These are phyloP conservation scores for Brachyrhaphis roseni DNA, from an alignment of 2,797 vertebrate genomes.

Conservation along the genomic window DNA sequence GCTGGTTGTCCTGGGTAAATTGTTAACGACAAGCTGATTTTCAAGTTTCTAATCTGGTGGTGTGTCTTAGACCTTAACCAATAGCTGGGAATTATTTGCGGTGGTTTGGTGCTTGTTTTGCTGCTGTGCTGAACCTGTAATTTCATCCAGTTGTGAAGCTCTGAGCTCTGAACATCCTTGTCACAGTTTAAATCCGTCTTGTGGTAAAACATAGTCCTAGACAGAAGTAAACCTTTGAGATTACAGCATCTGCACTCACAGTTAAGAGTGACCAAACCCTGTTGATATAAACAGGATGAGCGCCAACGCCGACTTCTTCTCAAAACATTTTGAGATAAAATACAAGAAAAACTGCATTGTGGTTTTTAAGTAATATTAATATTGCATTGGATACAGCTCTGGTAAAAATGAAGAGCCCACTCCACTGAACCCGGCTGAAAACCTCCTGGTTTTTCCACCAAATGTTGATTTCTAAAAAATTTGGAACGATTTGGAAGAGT, in stretches of 20 bases:
- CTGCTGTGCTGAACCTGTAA: slow-evolving; percentile 16
- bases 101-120: neutral
- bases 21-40: neutral
- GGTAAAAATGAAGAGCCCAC: too few relatives aligned
- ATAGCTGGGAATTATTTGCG: slow-evolving; percentile 5
- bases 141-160: neutral
- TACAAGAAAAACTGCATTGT: neutral
- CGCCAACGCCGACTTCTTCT: neutral
- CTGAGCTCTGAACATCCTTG: neutral
- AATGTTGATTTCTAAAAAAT: too few relatives aligned
- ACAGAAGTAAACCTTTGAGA: neutral
- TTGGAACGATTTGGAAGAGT: too few relatives aligned
- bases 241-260: neutral
- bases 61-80: neutral
- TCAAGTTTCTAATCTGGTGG: neutral
- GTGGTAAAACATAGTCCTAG: neutral
- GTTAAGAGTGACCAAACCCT: neutral
- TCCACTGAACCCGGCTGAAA: too few relatives aligned
- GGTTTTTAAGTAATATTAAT: too few relatives aligned
- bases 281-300: neutral
- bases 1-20: neutral
- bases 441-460: too few relatives aligned
- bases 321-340: neutral
- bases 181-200: neutral
- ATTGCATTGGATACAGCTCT: too few relatives aligned